Evolutionary conservation across 2,888 invertebrate species (phyloP).

Genomic region (Esperia sulphurella): DNA sequence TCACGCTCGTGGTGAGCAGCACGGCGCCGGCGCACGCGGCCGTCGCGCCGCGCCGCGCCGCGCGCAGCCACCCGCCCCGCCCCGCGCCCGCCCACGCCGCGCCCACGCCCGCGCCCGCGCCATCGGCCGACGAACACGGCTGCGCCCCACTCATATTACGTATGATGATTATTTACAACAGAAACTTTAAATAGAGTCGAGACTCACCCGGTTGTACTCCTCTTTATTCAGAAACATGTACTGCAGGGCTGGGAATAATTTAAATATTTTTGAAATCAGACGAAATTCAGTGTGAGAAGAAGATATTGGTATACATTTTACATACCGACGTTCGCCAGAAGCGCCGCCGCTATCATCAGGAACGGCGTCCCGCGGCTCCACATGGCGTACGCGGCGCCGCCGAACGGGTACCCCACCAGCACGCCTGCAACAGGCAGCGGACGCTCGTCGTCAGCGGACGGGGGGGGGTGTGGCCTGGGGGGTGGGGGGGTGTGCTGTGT

Average conservation of each 20-base stretch:
- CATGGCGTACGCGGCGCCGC: slow-evolving; percentile 51
- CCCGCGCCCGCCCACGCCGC: slow-evolving; percentile 15
- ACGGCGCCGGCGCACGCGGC: slow-evolving; percentile 58
- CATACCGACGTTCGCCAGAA: slow-evolving; percentile 47
- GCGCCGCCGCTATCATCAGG: slow-evolving; percentile 44
- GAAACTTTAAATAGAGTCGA: too few species aligned
- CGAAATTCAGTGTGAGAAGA: not conserved
- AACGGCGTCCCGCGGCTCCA: slow-evolving; percentile 59
- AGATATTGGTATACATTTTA: not conserved
- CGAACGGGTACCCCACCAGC: slow-evolving; percentile 66
- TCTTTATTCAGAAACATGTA: slow-evolving; percentile 43
- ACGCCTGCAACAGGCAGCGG: not conserved
- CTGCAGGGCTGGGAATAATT: slow-evolving; percentile 42
- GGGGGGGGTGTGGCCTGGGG: too few species aligned
- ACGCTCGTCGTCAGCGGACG: too few species aligned
- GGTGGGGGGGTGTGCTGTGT: too few species aligned
- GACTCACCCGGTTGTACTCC: slow-evolving; percentile 45
- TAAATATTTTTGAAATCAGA: not conserved
- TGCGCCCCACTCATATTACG: not conserved
- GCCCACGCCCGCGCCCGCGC: slow-evolving; percentile 12
- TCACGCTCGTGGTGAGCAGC: slow-evolving; percentile 58
- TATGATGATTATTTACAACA: too few species aligned
- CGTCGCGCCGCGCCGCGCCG: slow-evolving; percentile 32
- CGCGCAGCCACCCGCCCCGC: slow-evolving; percentile 14
- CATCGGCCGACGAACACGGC: slow-evolving; percentile 4